Evolutionary conservation across 2,888 invertebrate genomes (phyloP).

Genomic region (Nematopogon swammerdamellus): DNA sequence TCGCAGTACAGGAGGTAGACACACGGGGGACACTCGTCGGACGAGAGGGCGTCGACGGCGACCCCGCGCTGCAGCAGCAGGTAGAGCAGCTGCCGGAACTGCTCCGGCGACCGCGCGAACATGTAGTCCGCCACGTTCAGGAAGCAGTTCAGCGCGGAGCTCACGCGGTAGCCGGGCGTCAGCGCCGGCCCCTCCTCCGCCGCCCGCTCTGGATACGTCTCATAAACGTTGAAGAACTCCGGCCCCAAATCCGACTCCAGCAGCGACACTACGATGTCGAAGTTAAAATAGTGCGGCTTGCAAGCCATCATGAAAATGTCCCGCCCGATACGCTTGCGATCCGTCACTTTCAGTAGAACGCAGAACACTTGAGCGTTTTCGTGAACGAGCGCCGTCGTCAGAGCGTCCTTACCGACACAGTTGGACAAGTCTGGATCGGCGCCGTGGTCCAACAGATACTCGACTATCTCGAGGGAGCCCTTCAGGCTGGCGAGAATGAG

Average conservation of each 20-base stretch:
- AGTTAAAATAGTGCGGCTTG: conserved; percentile 40
- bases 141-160: conserved; percentile 37
- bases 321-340: conserved; percentile 23
- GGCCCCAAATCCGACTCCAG: conserved; percentile 35
- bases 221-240: conserved; percentile 34
- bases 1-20: conserved; percentile 37
- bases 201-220: conserved; percentile 25
- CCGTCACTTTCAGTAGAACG: conserved; percentile 26
- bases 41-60: conserved; percentile 30
- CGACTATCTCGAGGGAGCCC: conserved; percentile 26
- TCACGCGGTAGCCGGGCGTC: conserved; percentile 24
- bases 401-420: conserved; percentile 24
- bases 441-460: conserved; percentile 32
- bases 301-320: conserved; percentile 35
- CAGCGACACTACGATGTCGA: conserved; percentile 34
- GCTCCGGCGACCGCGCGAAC: conserved; percentile 27
- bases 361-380: conserved; percentile 29
- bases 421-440: conserved; percentile 39
- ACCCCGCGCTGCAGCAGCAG: conserved; percentile 38
- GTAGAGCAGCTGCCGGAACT: conserved; percentile 35
- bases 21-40: conserved; percentile 41
- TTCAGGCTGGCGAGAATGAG: conserved; percentile 33
- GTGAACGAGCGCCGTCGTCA: conserved; percentile 31
- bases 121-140: conserved; percentile 43
- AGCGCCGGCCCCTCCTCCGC: conserved; percentile 23